Percentiles rank a stretch among this genome's conserved stretches.
phyloP scores from a whole-genome alignment of 2,888 invertebrate species.

The Aelia acuminata region DNA sequence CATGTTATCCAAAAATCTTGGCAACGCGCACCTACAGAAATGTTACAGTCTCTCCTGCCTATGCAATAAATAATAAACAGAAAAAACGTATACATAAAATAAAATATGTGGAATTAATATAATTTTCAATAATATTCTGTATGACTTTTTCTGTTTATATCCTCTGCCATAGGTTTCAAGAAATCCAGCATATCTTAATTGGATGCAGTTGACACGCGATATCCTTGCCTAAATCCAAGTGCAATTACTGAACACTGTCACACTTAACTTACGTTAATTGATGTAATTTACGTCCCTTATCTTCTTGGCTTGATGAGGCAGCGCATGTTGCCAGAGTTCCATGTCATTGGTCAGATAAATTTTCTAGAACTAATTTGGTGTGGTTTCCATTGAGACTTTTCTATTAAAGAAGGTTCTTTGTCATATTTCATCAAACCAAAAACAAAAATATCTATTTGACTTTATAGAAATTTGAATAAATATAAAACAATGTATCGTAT shows the following conservation, averaged over 20 bases:
- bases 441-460: neutral
- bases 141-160: too few relatives aligned
- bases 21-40: too few relatives aligned
- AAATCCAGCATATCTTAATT: neutral
- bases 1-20: too few relatives aligned
- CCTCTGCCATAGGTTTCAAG: too few relatives aligned
- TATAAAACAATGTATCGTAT: neutral
- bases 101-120: too few relatives aligned
- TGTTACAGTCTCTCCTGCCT: too few relatives aligned
- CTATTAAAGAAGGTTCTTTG: neutral
- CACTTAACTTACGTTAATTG: constrained; percentile 11
- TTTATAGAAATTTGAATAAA: neutral
- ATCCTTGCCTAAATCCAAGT: neutral
- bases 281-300: constrained; percentile 7
- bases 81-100: too few relatives aligned
- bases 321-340: neutral
- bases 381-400: neutral
- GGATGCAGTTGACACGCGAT: neutral
- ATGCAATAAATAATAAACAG: too few relatives aligned
- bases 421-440: neutral
- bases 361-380: neutral
- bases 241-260: neutral
- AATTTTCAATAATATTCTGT: too few relatives aligned
- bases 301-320: constrained; percentile 25
- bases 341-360: constrained; percentile 24